Conservation (phyloP, 2,888 invertebrate genomes). For the Fragum whitleyi region DNA sequence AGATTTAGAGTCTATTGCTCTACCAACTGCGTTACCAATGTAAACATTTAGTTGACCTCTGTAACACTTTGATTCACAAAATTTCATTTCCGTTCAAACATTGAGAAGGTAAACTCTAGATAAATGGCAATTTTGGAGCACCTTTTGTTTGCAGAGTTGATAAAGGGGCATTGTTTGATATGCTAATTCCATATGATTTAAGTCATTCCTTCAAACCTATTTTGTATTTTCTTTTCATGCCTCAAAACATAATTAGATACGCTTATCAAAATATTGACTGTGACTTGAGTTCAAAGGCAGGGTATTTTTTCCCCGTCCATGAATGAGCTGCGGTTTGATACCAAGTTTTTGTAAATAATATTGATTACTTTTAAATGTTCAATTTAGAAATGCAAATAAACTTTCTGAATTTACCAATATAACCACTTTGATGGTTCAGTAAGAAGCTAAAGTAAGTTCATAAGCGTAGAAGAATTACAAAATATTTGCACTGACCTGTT, state of each 20-base stretch:
- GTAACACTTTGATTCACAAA: too few species aligned
- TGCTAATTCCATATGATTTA: background rate
- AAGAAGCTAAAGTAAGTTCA: too few species aligned
- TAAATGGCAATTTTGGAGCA: too few species aligned
- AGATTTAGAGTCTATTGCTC: too few species aligned
- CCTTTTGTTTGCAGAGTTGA: too few species aligned
- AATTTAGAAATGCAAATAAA: background rate
- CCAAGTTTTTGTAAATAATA: background rate
- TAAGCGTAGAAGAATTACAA: too few species aligned
- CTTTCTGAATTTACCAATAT: background rate
- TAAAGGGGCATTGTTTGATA: conserved; percentile 1
- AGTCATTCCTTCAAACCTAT: background rate
- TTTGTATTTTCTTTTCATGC: conserved; percentile 9
- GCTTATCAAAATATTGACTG: conserved; percentile 13
- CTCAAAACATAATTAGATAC: conserved; percentile 13
- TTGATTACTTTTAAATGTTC: conserved; percentile 4
- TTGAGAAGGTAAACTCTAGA: too few species aligned
- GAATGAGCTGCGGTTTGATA: background rate
- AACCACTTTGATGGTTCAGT: too few species aligned
- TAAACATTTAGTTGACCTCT: too few species aligned
- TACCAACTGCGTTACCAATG: too few species aligned
- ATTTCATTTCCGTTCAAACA: too few species aligned
- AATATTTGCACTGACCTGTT: too few species aligned
- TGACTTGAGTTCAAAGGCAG: background rate
- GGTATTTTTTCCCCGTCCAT: background rate